These are phyloP conservation scores for Eretmochelys imbricata DNA, from an alignment of 2,113 vertebrate genomes.

Conservation along the genomic window DNA sequence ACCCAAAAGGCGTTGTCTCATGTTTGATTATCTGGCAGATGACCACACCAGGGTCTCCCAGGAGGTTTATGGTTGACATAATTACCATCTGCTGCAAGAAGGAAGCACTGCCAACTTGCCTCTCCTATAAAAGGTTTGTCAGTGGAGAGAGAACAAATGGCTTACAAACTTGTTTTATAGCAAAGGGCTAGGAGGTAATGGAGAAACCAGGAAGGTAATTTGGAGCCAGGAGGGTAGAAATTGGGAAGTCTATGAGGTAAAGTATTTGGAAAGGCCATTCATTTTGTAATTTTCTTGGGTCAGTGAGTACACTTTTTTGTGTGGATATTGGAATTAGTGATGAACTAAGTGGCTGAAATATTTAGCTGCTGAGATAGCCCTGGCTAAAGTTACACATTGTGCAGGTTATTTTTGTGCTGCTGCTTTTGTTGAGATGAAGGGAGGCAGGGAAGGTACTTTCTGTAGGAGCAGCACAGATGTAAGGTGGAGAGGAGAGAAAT, in stretches of 20 bases:
- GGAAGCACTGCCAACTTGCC: background rate
- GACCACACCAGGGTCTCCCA: background rate
- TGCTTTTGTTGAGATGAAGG: background rate
- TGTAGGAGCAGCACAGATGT: background rate
- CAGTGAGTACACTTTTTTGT: background rate
- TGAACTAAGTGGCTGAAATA: background rate
- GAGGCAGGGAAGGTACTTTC: background rate
- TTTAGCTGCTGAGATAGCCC: background rate
- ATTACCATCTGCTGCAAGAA: background rate
- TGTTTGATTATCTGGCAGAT: background rate
- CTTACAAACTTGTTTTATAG: background rate
- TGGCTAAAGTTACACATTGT: background rate
- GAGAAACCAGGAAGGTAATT: background rate
- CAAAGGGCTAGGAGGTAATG: background rate
- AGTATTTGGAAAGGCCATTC: background rate
- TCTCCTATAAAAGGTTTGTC: background rate
- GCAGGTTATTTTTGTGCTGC: background rate
- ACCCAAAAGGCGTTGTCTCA: background rate
- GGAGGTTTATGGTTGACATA: background rate
- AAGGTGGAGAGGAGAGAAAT: background rate
- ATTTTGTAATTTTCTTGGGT: background rate
- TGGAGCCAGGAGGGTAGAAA: background rate
- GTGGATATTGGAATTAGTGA: background rate
- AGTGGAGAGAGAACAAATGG: background rate
- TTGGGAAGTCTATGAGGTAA: background rate